phyloP scores from a whole-genome alignment of 2,888 invertebrate species.

The Caradrina clavipalpis region DNA sequence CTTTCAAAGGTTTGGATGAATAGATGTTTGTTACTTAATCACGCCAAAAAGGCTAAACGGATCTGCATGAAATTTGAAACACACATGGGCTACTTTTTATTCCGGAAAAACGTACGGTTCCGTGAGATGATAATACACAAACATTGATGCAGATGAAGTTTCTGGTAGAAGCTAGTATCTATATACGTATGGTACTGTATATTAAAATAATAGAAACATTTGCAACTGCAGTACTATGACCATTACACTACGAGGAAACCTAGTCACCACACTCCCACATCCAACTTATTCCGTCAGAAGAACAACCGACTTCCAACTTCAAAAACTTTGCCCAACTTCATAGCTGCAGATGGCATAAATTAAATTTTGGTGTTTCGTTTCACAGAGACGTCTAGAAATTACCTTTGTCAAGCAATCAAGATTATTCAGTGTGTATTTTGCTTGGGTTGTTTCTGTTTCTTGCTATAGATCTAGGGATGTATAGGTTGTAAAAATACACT shows the following conservation, averaged over 20 bases:
- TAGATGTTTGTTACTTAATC: no score
- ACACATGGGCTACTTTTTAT: no score
- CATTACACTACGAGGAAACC: constrained; percentile 69
- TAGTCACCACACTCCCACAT: constrained; percentile 66
- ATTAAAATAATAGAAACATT: constrained; percentile 51
- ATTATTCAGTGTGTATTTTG: constrained; percentile 30
- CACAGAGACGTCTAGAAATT: constrained; percentile 43
- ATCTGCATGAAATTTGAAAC: no score
- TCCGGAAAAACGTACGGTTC: no score
- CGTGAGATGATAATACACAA: no score
- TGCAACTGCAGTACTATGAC: constrained; percentile 28
- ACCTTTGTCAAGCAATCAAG: constrained; percentile 52
- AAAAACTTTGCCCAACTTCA: constrained; percentile 66
- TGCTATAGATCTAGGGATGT: neutral
- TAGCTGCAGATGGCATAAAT: constrained; percentile 72
- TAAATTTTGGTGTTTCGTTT: constrained; percentile 68
- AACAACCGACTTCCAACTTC: constrained; percentile 74
- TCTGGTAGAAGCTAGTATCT: constrained; percentile 10
- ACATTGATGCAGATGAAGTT: no score
- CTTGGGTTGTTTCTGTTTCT: constrained; percentile 31
- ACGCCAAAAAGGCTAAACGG: no score
- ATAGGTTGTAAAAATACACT: neutral
- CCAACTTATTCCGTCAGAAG: constrained; percentile 70
- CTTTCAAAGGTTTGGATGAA: no score
- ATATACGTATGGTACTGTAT: constrained; percentile 25